These are phyloP conservation scores for Lithophane ornitopus DNA, from an alignment of 2,888 invertebrate species.

Conservation along the genomic window DNA sequence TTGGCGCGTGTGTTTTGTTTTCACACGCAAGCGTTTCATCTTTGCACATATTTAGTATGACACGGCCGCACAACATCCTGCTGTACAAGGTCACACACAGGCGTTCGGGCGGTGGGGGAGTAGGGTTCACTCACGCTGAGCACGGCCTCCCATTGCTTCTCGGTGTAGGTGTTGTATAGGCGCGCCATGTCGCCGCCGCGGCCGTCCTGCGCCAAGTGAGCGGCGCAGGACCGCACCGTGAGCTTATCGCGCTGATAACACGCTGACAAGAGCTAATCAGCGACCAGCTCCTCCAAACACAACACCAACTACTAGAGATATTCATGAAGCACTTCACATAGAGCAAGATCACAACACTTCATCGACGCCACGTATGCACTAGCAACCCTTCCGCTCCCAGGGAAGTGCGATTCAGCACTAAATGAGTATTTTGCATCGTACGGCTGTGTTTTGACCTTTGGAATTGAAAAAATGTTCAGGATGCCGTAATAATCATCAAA, in stretches of 20 bases:
- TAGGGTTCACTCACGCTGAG: slow-evolving; percentile 77
- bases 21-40: background rate
- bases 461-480: background rate
- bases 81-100: background rate
- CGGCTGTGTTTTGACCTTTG: background rate
- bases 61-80: no score
- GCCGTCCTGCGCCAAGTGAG: slow-evolving; percentile 33
- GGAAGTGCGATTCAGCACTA: background rate
- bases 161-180: slow-evolving; percentile 81
- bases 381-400: no score
- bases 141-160: slow-evolving; percentile 85
- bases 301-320: background rate
- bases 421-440: background rate
- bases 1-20: background rate
- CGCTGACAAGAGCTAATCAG: slow-evolving; percentile 43
- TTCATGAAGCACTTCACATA: slow-evolving; percentile 27
- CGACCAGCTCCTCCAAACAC: slow-evolving; percentile 21
- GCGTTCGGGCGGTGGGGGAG: background rate
- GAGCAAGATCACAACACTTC: slow-evolving; percentile 4
- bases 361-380: background rate
- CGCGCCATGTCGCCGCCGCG: slow-evolving; percentile 74
- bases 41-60: background rate
- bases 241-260: slow-evolving; percentile 63
- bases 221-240: slow-evolving; percentile 10
- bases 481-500: slow-evolving; percentile 5